Conservation (phyloP, 2,113 vertebrate genomes). For the Onychostoma macrolepis region DNA sequence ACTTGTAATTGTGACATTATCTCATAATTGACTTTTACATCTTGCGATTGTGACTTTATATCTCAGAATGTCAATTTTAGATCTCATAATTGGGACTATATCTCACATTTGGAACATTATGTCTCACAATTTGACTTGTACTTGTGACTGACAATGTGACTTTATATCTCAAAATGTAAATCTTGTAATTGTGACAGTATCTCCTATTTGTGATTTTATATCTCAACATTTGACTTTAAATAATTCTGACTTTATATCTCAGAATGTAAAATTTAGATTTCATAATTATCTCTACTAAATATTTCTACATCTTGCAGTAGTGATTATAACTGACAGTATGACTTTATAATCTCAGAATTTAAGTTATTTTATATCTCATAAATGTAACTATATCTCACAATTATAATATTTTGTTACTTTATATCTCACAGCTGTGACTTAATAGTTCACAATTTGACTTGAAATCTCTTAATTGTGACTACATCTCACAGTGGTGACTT, state of each 20-base stretch:
- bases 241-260: not conserved
- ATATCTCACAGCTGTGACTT: not conserved
- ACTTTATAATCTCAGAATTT: not conserved
- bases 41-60: too few species aligned
- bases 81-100: too few species aligned
- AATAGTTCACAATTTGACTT: not conserved
- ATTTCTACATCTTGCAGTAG: not conserved
- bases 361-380: not conserved
- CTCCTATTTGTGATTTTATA: not conserved
- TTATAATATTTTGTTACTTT: not conserved
- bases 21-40: too few species aligned
- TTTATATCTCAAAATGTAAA: not conserved
- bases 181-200: not conserved
- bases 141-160: not conserved
- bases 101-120: not conserved
- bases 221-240: not conserved
- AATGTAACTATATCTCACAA: not conserved
- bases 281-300: not conserved
- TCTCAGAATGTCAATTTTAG: too few species aligned
- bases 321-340: not conserved
- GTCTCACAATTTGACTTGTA: not conserved
- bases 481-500: not conserved
- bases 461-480: not conserved
- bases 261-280: not conserved
- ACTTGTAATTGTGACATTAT: too few species aligned